Evolutionary conservation across 2,797 vertebrate genomes (phyloP).

Genomic region (Darevskia mixta): DNA sequence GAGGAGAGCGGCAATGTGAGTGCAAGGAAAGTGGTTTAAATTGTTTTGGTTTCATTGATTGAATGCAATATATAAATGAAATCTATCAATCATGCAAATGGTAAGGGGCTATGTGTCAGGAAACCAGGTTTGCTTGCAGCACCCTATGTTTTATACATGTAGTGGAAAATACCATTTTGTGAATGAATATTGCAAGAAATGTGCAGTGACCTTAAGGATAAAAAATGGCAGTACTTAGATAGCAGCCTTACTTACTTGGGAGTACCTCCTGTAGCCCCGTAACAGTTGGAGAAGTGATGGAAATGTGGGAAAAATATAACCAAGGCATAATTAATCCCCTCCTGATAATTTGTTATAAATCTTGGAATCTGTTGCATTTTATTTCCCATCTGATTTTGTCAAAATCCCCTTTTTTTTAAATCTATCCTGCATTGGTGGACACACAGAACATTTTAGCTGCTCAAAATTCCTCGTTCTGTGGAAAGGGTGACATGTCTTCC

Average conservation of each 20-base stretch:
- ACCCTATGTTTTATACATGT: neutral
- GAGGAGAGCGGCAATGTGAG: neutral
- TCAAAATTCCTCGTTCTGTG: neutral
- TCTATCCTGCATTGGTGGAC: slow-evolving; percentile 16
- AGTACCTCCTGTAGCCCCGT: no score
- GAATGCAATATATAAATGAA: neutral
- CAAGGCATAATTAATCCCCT: neutral
- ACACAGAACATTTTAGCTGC: slow-evolving; percentile 23
- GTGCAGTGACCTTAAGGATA: neutral
- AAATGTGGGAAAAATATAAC: neutral
- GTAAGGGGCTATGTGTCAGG: neutral
- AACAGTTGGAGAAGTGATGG: no score
- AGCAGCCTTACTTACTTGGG: neutral
- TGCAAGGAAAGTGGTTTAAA: neutral
- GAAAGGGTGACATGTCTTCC: neutral
- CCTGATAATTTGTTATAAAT: neutral
- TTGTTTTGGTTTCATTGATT: neutral
- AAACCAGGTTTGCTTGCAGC: no score
- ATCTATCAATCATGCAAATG: neutral
- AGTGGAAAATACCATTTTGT: neutral
- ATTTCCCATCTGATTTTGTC: neutral
- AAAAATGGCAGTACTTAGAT: neutral
- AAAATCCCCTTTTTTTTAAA: slow-evolving; percentile 48
- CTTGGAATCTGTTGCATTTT: neutral
- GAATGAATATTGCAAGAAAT: slow-evolving; percentile 4